Evolutionary conservation across 2,797 vertebrate genomes (phyloP).

Genomic region (Syngnathus rostellatus): DNA sequence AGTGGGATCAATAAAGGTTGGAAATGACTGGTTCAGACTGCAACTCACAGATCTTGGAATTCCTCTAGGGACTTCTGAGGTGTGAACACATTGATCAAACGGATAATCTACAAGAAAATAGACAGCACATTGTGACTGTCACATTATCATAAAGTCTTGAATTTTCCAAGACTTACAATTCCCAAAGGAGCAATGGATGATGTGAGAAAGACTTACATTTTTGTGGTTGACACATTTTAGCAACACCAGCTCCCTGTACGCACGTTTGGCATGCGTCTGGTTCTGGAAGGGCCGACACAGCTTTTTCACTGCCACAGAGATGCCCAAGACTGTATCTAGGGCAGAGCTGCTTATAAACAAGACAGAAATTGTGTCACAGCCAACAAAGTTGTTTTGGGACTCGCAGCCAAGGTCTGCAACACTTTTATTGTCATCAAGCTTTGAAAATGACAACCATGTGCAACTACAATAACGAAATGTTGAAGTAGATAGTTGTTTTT

Average conservation of each 20-base stretch:
- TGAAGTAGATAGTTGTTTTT: not conserved
- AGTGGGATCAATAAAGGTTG: not conserved
- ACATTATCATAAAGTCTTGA: slow-evolving; percentile 25
- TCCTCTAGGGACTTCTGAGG: slow-evolving; percentile 97
- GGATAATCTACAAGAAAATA: slow-evolving; percentile 81
- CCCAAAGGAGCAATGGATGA: not conserved
- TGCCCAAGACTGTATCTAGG: slow-evolving; percentile 83
- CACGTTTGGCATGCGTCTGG: slow-evolving; percentile 93
- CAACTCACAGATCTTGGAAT: slow-evolving; percentile 97
- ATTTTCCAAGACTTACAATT: not conserved
- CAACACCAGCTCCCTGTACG: slow-evolving; percentile 94
- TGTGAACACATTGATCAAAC: slow-evolving; percentile 95
- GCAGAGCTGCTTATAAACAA: slow-evolving; percentile 74
- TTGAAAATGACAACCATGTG: too few species aligned
- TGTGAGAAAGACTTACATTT: slow-evolving; percentile 74
- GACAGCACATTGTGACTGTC: slow-evolving; percentile 34
- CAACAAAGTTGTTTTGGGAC: not conserved
- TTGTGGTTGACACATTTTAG: slow-evolving; percentile 98
- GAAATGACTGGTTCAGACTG: not conserved
- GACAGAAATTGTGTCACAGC: not conserved
- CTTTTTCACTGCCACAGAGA: slow-evolving; percentile 95
- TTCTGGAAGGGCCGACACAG: slow-evolving; percentile 95
- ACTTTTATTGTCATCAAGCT: not conserved
- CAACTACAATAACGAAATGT: not conserved
- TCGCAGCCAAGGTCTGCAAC: too few species aligned